Percentiles rank a stretch among this genome's conserved stretches.
Conservation (phyloP, 2,797 vertebrate genomes). For the Pangasius larnaudii region DNA sequence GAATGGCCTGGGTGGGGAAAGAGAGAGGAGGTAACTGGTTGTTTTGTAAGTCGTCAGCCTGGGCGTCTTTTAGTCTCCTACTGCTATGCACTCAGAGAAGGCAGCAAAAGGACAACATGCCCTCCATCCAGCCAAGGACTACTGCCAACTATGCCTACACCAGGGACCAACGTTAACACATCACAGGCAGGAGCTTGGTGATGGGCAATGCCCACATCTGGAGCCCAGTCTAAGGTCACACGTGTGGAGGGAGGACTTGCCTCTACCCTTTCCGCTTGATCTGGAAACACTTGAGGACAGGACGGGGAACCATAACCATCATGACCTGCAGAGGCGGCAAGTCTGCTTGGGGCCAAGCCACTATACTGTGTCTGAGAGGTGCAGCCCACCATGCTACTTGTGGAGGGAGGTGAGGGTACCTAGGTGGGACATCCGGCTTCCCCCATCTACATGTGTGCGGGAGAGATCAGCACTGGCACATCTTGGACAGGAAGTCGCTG, state of each 20-base stretch:
- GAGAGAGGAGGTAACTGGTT: slow-evolving; percentile 70
- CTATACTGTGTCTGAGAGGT: slow-evolving; percentile 59
- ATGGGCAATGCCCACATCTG: slow-evolving; percentile 23
- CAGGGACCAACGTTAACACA: slow-evolving; percentile 31
- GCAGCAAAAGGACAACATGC: slow-evolving; percentile 65
- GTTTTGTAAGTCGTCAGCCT: slow-evolving; percentile 70
- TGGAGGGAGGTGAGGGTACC: slow-evolving; percentile 58
- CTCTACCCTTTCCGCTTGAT: slow-evolving; percentile 62
- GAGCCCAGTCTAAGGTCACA: slow-evolving; percentile 17
- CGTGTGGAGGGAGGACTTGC: slow-evolving; percentile 58
- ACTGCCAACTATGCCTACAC: slow-evolving; percentile 60
- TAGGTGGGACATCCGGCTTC: slow-evolving; percentile 66
- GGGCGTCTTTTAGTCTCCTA: slow-evolving; percentile 59
- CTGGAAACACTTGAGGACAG: slow-evolving; percentile 62
- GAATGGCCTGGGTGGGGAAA: slow-evolving; percentile 74
- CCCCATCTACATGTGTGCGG: slow-evolving; percentile 68
- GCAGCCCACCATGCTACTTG: slow-evolving; percentile 58
- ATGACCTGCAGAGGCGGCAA: slow-evolving; percentile 62
- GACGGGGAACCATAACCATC: slow-evolving; percentile 60
- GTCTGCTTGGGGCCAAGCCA: slow-evolving; percentile 67
- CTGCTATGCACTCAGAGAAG: slow-evolving; percentile 78
- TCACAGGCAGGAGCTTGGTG: slow-evolving; percentile 26
- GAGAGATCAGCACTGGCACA: slow-evolving; percentile 46
- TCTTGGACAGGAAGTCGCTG: slow-evolving; percentile 11
- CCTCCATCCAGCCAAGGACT: slow-evolving; percentile 67